Evolutionary conservation across 1,140 invertebrate genomes (phyloP), one percentile per base, ranked within the genome.

Genomic region (Notospermus geniculatus): DNA sequence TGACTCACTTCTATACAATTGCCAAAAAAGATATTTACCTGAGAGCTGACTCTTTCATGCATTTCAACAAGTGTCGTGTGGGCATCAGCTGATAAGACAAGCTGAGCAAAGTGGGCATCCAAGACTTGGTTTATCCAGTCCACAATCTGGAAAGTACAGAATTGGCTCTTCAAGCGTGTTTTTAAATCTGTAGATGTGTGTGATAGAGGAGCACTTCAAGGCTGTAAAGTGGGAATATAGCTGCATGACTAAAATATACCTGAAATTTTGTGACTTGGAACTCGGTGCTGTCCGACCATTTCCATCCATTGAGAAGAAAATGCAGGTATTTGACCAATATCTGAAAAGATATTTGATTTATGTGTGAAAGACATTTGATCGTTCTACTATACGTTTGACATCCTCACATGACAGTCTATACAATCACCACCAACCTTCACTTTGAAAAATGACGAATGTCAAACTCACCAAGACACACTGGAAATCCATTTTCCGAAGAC

Each of bases 71-170:
- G 64, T 19, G 67, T 43, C 22, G 61, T 23, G 46, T 65, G 64
- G 17, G 66, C 65, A 59, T 74, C 72, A 54, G 70, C 65, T 9
- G 70, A 72, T 25, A 74, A 50, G 28, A 74, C 65, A 53, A 74
- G 61, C 59, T 74, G 72, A 28, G 70, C 67, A 36, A 71, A 59
- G 45, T 74, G 70, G 32, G 66, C 67, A 60, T 74, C 72, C 13
- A 72, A 19, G 17, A 69, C n/a, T 59, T 67, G 28, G 59, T 65
- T 67, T 17, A 69, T 50, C 72, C 72, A 74, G 55, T 74, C 72
- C 9, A 72, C 66, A 39, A 72, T 58, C 72, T 29, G 28, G 9
- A 19, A 54, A 54, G 15, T 2, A 54, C 17, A 54, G 15, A 54
- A 2, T 4, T 23, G 22, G 5, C 2, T 7, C 28, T 2, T 23